Evolutionary conservation across 2,888 invertebrate species (phyloP), one percentile per base, ranked within the genome.

Genomic region (Polydesmus complanatus): DNA sequence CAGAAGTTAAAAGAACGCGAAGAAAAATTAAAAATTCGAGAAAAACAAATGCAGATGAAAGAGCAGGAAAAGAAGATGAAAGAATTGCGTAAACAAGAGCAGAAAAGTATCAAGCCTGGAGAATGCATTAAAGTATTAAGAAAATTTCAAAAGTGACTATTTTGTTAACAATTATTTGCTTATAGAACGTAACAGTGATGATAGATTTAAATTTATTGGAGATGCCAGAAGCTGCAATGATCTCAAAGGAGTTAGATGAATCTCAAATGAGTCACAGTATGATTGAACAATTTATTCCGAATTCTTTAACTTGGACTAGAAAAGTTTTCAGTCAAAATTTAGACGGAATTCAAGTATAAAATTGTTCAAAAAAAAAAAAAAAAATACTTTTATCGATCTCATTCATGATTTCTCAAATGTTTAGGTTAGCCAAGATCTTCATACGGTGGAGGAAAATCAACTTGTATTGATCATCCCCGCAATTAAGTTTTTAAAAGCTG

Each of bases 71-170:
- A 57, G 21, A 51, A 26, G n/a, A 14, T 27, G 47, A 61, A 57
- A 53, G 26, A 53, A 27, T 37, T 53, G 23, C 26, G 47, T 52
- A 3, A 23, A 2, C 19, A 53, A 52, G 37, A 61, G 54, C 27
- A 47, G 49, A 48, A 52, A 1, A 53, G 53, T 47, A 25, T 57
- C 25, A 77, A 75, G 59, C 77, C 78, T 1, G 76, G 74, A 37
- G 78, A 79, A 60, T 79, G 78, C 67, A 73, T 78, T 69, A 78
- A 79, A 74, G 79, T 78, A 67, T 21, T 23, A n/a, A n/a, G n/a
- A n/a, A n/a, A n/a, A n/a, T n/a, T 58, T 25, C 11, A 50, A 23
- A 8, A n/a, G 25, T 21, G 14, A 19, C 18, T 52, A 52, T 62
- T 47, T n/a, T n/a, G n/a, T n/a, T n/a, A n/a, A n/a, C n/a, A n/a